Evolutionary conservation across 2,888 invertebrate genomes (phyloP).

Genomic region (Gryllus longicercus): DNA sequence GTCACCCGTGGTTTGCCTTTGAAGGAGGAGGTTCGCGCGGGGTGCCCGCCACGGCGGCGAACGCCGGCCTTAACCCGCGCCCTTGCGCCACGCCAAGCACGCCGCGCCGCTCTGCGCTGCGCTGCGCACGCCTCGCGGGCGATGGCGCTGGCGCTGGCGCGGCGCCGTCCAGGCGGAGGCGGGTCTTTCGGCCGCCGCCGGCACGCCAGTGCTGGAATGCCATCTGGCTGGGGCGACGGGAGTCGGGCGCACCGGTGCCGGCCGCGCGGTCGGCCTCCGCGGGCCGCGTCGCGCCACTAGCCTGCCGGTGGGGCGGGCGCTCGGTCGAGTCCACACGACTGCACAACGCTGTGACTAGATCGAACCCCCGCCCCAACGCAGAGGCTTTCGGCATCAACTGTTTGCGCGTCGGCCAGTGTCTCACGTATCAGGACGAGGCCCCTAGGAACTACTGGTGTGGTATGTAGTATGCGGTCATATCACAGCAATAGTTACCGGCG

Average conservation of each 20-base stretch:
- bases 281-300: background rate
- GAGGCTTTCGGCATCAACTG: background rate
- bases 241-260: background rate
- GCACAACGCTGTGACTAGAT: slow-evolving; percentile 49
- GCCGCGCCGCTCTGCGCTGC: too few species aligned
- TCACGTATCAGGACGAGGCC: background rate
- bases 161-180: too few species aligned
- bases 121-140: too few species aligned
- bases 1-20: too few species aligned
- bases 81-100: too few species aligned
- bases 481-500: slow-evolving; percentile 49
- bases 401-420: background rate
- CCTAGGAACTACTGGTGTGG: slow-evolving; percentile 49
- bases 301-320: slow-evolving; percentile 39
- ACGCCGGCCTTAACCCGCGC: too few species aligned
- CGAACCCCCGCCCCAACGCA: slow-evolving; percentile 48
- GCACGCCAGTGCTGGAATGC: too few species aligned
- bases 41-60: too few species aligned
- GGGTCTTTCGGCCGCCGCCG: too few species aligned
- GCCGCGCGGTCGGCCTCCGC: background rate
- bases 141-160: too few species aligned
- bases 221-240: too few species aligned
- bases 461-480: slow-evolving; percentile 44
- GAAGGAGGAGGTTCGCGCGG: too few species aligned
- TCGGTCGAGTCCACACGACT: slow-evolving; percentile 45